Conservation (phyloP, 2,888 invertebrate species). For the Stegana nigrithorax region DNA sequence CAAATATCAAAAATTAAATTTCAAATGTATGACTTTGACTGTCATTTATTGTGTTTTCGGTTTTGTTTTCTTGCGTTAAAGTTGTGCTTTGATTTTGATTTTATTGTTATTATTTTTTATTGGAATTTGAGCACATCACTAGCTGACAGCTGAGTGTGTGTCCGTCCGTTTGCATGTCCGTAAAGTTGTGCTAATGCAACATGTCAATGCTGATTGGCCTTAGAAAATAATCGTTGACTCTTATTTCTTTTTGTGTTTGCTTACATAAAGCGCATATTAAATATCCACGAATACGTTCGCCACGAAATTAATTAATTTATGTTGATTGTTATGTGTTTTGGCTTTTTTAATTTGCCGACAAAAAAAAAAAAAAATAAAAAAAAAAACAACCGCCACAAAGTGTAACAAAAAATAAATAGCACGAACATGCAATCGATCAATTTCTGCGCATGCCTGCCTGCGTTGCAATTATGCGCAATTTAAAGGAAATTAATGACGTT, state of each 20-base stretch:
- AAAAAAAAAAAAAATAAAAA: no score
- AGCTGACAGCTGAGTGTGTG: slow-evolving; percentile 12
- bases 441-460: slow-evolving; percentile 27
- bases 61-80: no score
- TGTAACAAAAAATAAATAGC: no score
- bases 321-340: slow-evolving; percentile 3
- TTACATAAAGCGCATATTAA: no score
- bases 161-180: no score
- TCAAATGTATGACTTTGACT: slow-evolving; percentile 1
- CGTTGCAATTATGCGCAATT: slow-evolving; percentile 59
- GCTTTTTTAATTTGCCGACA: neutral
- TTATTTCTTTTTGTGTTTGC: no score
- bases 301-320: slow-evolving; percentile 6
- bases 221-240: no score
- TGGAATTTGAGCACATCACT: no score
- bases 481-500: slow-evolving; percentile 63
- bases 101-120: no score
- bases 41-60: neutral
- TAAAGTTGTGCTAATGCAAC: slow-evolving; percentile 55
- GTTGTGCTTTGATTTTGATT: neutral
- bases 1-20: slow-evolving; percentile 44
- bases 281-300: no score
- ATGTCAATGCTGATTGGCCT: slow-evolving; percentile 56
- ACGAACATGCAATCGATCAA: slow-evolving; percentile 20
- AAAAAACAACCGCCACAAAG: no score